phyloP scores from a whole-genome alignment of 2,113 vertebrate species.

The Colius striatus region DNA sequence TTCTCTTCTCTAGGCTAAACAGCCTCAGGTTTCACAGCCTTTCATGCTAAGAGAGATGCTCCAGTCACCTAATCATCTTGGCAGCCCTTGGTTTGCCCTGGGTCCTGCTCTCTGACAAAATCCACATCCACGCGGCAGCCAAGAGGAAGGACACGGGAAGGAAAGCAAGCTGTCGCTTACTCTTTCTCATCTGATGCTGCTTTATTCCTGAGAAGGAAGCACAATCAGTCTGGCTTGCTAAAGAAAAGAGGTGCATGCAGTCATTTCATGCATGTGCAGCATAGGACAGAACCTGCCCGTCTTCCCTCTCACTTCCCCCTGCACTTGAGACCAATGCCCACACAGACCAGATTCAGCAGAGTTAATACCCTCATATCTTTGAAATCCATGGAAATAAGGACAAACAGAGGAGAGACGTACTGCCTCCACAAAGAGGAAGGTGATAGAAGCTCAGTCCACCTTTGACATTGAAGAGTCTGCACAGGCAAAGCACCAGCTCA shows the following conservation, averaged over 20 bases:
- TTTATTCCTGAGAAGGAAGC: not conserved
- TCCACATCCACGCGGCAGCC: fast-evolving
- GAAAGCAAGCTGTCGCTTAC: not conserved
- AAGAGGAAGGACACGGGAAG: not conserved
- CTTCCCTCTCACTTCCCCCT: not conserved
- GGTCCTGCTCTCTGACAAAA: not conserved
- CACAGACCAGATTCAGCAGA: not conserved
- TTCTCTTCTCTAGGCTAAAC: too few species aligned
- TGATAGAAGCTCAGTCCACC: fast-evolving
- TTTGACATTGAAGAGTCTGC: not conserved
- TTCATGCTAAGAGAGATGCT: too few species aligned
- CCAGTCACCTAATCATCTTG: too few species aligned
- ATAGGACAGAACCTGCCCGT: not conserved
- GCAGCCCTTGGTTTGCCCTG: too few species aligned
- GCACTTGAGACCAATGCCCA: not conserved
- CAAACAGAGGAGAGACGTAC: not conserved
- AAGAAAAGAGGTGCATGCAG: not conserved
- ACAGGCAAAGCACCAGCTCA: fast-evolving
- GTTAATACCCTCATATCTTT: not conserved
- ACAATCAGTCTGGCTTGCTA: not conserved
- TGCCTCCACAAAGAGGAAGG: not conserved
- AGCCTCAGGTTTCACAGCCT: too few species aligned
- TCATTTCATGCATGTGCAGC: not conserved
- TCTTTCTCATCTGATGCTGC: not conserved
- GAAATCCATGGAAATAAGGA: not conserved